Conservation (phyloP, 2,888 invertebrate genomes). For the Acronicta alni region DNA sequence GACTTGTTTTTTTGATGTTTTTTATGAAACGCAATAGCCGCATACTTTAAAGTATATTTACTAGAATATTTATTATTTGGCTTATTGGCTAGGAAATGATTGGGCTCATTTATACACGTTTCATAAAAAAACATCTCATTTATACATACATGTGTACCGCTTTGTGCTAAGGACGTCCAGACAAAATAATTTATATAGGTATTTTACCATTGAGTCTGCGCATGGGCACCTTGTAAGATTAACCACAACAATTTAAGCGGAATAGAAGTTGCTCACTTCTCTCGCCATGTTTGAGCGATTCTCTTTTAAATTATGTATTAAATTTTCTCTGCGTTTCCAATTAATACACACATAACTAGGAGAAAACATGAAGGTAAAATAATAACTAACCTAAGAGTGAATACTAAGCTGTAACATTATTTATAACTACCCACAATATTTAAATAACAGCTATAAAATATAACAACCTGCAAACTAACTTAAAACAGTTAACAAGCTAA, state of each 20-base stretch:
- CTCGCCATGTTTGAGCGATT: not conserved
- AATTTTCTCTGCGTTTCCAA: slow-evolving; percentile 6
- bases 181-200: too few species aligned
- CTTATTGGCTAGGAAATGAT: too few species aligned
- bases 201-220: too few species aligned
- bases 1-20: slow-evolving; percentile 15
- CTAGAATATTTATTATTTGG: too few species aligned
- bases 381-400: slow-evolving; percentile 1
- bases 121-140: too few species aligned
- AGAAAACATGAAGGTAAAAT: not conserved
- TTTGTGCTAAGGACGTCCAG: too few species aligned
- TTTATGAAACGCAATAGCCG: slow-evolving; percentile 4
- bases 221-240: too few species aligned
- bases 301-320: not conserved
- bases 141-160: too few species aligned
- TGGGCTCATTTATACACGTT: too few species aligned
- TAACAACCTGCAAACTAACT: not conserved
- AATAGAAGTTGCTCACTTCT: not conserved
- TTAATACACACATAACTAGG: slow-evolving; percentile 2
- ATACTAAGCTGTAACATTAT: slow-evolving; percentile 1
- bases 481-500: not conserved
- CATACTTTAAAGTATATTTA: too few species aligned
- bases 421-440: slow-evolving; percentile 1
- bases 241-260: not conserved
- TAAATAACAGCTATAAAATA: not conserved